Base-by-base conservation (phyloP, 2,113 vertebrate genomes). In the Nesogale talazaci region DNA sequence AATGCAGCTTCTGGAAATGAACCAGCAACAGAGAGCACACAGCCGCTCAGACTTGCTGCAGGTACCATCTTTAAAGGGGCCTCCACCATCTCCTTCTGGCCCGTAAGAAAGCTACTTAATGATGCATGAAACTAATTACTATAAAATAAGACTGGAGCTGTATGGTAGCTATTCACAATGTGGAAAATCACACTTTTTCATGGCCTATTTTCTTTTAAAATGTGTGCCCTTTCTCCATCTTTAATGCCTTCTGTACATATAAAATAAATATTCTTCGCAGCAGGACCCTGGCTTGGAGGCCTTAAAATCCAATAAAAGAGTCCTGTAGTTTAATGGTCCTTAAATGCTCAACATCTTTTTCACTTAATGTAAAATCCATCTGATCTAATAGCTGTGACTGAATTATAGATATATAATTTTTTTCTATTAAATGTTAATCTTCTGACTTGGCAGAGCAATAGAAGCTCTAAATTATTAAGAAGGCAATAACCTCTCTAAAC, bases 401-500 rank as follows among this genome's bases (percentile, higher is more conserved):
- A 98, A 97, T 97, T 97, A 98, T 85, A 92, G 34, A 93, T 74
- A 93, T 92, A 91, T 94, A 95, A 96, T 97, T 93, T 96, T 98
- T 87, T 96, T 94, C 97, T 96, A 97, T 98, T 98, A 98, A 96
- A 96, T 97, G 97, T 97, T 89, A 95, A 98, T 98, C 97, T 98
- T 97, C 97, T 86, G 98, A 97, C 94, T 91, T 98, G 98, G 97
- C 97, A 97, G 97, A 98, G 97, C 97, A 97, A 93, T 90, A 63
- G 94, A 90, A 38, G 96, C 97, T 93, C 77, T 95, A 80, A 97
- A 97, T 97, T 97, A 95, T 97, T 97, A 96, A 97, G 93, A 93
- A 91, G 91, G 96, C 96, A 96, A 96, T 65, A 88, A 97, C 93
- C 92, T 95, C 96, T 74, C 92, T 86, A 74, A 94, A 86, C 81